These are phyloP conservation scores for Ciconia stormi DNA, from an alignment of 2,113 vertebrate genomes.

Conservation along the genomic window DNA sequence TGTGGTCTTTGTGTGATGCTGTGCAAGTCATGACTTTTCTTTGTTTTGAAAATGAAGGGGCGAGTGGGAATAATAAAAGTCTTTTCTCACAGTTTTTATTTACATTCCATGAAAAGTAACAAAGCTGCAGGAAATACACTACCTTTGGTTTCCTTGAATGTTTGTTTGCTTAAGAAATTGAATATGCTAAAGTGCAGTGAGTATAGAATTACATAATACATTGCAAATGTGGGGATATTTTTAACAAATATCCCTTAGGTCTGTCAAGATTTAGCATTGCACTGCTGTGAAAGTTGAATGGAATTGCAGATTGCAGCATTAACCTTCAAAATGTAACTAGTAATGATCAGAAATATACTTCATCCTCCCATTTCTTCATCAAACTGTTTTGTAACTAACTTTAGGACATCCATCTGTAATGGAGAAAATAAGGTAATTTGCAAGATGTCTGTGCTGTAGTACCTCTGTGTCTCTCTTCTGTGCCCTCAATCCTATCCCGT, in stretches of 20 bases:
- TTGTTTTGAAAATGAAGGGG: not conserved
- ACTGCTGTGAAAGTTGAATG: not conserved
- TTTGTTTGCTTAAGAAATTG: constrained; percentile 31
- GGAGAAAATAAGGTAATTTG: not conserved
- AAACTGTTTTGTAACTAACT: not conserved
- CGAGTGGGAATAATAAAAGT: not conserved
- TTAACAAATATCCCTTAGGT: not conserved
- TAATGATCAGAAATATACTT: not conserved
- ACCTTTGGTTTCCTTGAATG: not conserved
- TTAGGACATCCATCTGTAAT: not conserved
- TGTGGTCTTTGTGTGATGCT: not conserved
- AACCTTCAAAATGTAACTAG: not conserved
- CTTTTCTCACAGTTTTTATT: not conserved
- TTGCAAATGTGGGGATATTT: not conserved
- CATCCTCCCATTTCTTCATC: not conserved
- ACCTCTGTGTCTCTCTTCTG: not conserved
- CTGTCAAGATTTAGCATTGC: not conserved
- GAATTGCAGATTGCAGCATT: not conserved
- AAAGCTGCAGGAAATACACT: not conserved
- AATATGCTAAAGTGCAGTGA: not conserved
- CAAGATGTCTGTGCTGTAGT: not conserved
- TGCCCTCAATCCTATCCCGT: not conserved
- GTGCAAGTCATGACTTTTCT: not conserved
- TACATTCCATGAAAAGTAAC: not conserved
- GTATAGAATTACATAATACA: not conserved